Conservation (phyloP, 2,113 vertebrate species). For the Ptyas mucosa region DNA sequence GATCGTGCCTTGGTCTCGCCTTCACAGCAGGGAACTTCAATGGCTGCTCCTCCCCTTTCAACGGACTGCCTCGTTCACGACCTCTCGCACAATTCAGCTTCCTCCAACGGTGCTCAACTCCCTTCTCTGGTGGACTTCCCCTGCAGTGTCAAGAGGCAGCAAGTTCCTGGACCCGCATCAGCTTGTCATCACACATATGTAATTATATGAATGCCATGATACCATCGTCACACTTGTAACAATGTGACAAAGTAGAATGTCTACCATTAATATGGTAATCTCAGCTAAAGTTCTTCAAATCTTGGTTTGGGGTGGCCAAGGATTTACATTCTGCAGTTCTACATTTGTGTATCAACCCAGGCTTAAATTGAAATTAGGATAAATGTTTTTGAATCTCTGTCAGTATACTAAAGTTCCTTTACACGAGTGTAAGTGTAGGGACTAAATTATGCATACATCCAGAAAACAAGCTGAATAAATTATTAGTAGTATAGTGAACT, state of each 20-base stretch:
- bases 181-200: too few species aligned
- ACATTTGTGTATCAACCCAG: not conserved
- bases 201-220: not conserved
- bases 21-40: too few species aligned
- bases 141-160: too few species aligned
- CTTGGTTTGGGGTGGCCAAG: not conserved
- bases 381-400: constrained; percentile 16
- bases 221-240: not conserved
- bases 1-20: too few species aligned
- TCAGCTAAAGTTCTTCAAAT: not conserved
- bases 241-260: not conserved
- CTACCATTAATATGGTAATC: not conserved
- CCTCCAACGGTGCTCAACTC: too few species aligned
- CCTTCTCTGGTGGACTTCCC: too few species aligned
- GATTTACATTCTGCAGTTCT: not conserved
- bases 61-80: too few species aligned
- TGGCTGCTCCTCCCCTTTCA: too few species aligned
- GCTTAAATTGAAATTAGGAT: not conserved
- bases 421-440: accelerated
- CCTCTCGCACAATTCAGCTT: too few species aligned
- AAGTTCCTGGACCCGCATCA: too few species aligned
- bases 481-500: not conserved
- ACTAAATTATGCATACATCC: not conserved
- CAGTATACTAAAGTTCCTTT: not conserved
- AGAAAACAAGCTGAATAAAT: not conserved